These are phyloP conservation scores for Aselliscus stoliczkanus DNA, from an alignment of 2,797 vertebrate species.

Conservation along the genomic window DNA sequence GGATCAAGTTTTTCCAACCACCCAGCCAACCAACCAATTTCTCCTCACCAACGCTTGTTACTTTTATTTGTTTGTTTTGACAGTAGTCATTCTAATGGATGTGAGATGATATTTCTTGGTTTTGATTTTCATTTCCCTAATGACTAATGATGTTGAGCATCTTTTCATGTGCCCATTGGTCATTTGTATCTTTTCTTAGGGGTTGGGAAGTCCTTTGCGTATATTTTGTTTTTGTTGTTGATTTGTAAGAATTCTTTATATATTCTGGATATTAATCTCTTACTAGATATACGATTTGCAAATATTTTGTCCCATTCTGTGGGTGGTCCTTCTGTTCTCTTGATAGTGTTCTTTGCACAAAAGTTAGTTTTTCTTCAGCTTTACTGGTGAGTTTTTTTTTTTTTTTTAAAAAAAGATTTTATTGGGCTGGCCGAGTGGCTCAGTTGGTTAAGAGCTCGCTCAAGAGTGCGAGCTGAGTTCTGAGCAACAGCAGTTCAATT, in stretches of 20 bases:
- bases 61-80: background rate
- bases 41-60: background rate
- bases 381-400: background rate
- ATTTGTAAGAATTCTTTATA: background rate
- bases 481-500: no score
- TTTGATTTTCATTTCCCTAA: background rate
- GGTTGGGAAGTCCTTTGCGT: background rate
- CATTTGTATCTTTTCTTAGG: background rate
- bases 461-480: no score
- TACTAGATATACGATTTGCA: background rate
- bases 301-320: background rate
- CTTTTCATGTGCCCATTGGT: background rate
- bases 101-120: background rate
- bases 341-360: background rate
- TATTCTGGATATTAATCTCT: background rate
- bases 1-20: background rate
- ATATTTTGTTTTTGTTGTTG: background rate
- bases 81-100: background rate
- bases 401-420: no score
- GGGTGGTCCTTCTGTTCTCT: background rate
- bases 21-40: background rate
- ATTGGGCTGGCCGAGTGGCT: no score
- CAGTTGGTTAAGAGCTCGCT: no score
- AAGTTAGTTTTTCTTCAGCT: background rate
- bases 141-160: background rate